phyloP scores from a whole-genome alignment of 1,140 invertebrate species.

The Bombyx mandarina region DNA sequence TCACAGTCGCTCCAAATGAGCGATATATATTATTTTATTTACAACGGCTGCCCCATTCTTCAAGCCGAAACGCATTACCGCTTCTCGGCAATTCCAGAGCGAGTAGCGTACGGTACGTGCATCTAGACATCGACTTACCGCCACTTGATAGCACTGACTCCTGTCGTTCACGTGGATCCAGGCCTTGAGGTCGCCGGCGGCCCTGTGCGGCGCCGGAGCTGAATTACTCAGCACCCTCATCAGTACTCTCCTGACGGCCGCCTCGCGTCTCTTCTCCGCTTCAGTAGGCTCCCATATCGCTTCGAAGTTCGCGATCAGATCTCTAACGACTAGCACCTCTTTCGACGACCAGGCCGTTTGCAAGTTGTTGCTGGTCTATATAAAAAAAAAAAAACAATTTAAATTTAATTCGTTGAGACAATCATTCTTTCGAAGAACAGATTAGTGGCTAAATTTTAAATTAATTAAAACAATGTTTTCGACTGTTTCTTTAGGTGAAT shows the following conservation, averaged over 20 bases:
- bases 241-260: conserved; percentile 79
- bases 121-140: conserved; percentile 62
- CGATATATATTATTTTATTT: no score
- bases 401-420: no score
- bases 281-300: conserved; percentile 69
- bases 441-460: no score
- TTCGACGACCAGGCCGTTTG: conserved; percentile 74
- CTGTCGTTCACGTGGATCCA: conserved; percentile 80
- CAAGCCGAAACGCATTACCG: no score
- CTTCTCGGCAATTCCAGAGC: no score
- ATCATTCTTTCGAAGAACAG: no score
- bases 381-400: conserved; percentile 4
- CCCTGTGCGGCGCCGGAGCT: conserved; percentile 72
- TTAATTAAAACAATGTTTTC: no score
- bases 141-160: conserved; percentile 72
- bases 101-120: no score
- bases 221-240: conserved; percentile 76
- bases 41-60: no score
- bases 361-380: conserved; percentile 44
- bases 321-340: conserved; percentile 78
- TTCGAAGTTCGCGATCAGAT: conserved; percentile 75
- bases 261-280: conserved; percentile 74
- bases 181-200: conserved; percentile 84
- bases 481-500: no score
- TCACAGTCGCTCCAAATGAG: no score